phyloP scores from a whole-genome alignment of 1,140 invertebrate species.

The Leptonema lineaticorne region DNA sequence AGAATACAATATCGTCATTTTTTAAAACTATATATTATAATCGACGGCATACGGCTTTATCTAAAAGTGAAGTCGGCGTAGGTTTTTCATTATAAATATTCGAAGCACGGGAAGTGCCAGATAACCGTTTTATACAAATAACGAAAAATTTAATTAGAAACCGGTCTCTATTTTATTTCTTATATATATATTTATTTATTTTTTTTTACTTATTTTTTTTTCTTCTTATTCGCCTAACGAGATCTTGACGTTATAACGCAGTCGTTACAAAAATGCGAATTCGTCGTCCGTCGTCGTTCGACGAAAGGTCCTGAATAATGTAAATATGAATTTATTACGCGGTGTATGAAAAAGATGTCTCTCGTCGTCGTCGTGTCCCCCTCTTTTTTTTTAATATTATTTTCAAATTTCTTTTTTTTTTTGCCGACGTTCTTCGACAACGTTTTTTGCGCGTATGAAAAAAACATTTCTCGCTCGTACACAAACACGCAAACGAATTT shows the following conservation, averaged over 20 bases:
- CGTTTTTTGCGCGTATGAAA: background rate
- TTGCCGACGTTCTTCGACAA: constrained; percentile 7
- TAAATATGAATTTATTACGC: constrained; percentile 11
- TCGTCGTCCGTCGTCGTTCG: background rate
- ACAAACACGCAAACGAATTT: constrained; percentile 19
- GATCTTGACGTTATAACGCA: background rate
- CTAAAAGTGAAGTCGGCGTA: constrained; percentile 26
- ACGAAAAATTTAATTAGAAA: constrained; percentile 7
- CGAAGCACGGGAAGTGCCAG: background rate
- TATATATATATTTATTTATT: no score
- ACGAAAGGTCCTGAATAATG: constrained; percentile 16
- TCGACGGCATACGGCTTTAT: no score
- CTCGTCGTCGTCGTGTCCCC: background rate
- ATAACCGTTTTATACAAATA: background rate
- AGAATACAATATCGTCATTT: no score
- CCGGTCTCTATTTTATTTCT: background rate
- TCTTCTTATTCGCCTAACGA: no score
- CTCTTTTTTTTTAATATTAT: no score
- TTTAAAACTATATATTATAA: no score
- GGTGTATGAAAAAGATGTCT: constrained; percentile 8
- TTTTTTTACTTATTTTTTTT: no score
- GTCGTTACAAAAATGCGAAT: background rate
- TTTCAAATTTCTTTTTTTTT: background rate
- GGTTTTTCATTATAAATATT: no score
- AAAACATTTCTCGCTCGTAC: no score